A percentile compares a stretch with the other conserved stretches of the same genome.
Conservation (phyloP, 2,888 invertebrate genomes). For the Cheilosia grossa region DNA sequence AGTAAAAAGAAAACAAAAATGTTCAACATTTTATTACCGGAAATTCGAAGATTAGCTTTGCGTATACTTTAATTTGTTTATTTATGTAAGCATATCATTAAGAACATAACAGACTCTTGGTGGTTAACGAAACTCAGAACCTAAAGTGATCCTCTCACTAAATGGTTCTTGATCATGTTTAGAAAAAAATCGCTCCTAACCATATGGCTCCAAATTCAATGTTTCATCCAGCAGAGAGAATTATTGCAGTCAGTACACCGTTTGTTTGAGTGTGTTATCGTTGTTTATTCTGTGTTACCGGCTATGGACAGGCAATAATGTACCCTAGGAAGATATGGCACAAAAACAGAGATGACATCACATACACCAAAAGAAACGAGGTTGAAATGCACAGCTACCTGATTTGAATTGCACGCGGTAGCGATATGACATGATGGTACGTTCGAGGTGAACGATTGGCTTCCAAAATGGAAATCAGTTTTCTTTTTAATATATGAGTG, state of each 20-base stretch:
- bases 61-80: neutral
- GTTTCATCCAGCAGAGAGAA: no score
- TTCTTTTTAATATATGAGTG: neutral
- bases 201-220: no score
- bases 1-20: neutral
- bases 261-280: no score
- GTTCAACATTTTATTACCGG: constrained; percentile 3
- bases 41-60: neutral
- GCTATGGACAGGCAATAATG: neutral
- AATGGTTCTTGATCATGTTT: no score
- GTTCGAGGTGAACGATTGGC: neutral
- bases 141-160: neutral
- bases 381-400: constrained; percentile 4
- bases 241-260: no score
- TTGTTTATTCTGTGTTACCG: no score
- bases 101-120: neutral
- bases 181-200: no score
- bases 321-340: neutral
- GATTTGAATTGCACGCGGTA: constrained; percentile 3
- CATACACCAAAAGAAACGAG: neutral
- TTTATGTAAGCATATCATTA: neutral
- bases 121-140: neutral
- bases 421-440: neutral
- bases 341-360: constrained; percentile 4
- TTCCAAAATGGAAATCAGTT: neutral